Evolutionary conservation across 1,140 invertebrate genomes (phyloP), one percentile per base, ranked within the genome.

Genomic region (Globodera ellingtonae): DNA sequence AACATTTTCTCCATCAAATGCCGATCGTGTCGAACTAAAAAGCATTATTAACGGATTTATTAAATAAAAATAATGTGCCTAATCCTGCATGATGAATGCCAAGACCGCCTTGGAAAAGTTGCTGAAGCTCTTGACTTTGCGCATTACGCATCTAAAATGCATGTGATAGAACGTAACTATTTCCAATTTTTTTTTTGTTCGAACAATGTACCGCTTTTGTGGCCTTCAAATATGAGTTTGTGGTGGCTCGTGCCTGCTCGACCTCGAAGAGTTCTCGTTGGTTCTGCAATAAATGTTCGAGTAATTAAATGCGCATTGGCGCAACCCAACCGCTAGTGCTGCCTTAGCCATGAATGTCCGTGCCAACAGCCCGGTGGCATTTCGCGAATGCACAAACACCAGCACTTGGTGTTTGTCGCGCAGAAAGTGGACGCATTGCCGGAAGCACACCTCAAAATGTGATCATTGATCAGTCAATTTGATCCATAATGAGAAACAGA

Each of bases 311-410:
- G 77, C 24, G 3, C n/a, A 24, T 46, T 46, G 35, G 75, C 44
- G n/a, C 18, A 9, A 72, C 24, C 48, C 62, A 4, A 87, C 85
- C 18, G 73, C 13, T 59, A 74, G 62, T n/a, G 93, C 91, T 0
- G 95, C 94, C 56, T 93, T 89, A 84, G 96, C 94, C 78, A 93
- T 93, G 2, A 97, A 78, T 18, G 86, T 91, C 82, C 93, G 93
- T 0, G 95, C 96, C 2, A 94, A 96, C 82, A 93, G 92, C 21
- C 94, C 92, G 0, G 97, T 99, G 8, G 95, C 95, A 91, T 98
- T 98, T 65, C 98, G 91, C 0, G 97, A 95, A 90, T 99, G 97
- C 0, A 99, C 98, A 91, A 99, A 99, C 0, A 99, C 95, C 95
- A 99, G 98, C 0, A 98, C 95, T 92, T 93, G 86, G 67, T 87